Evolutionary conservation across 2,888 invertebrate species (phyloP).

Genomic region (Formica aserva): DNA sequence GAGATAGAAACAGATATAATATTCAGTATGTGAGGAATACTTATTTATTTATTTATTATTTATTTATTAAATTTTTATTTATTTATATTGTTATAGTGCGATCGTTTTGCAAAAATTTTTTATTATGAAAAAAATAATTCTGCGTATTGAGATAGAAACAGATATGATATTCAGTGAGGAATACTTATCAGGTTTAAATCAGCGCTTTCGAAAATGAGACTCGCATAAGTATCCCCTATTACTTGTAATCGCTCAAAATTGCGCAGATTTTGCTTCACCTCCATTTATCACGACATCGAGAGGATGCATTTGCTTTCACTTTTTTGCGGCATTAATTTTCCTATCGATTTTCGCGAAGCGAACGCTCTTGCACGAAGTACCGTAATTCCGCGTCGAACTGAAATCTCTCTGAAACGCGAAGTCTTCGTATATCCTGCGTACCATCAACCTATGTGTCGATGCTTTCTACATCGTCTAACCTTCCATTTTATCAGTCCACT

Average conservation of each 20-base stretch:
- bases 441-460: background rate
- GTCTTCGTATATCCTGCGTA: background rate
- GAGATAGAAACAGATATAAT: background rate
- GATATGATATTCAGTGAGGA: background rate
- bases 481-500: constrained; percentile 35
- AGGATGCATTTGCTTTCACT: constrained; percentile 1
- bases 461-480: constrained; percentile 29
- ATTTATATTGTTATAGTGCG: background rate
- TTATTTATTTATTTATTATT: background rate
- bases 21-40: background rate
- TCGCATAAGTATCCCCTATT: background rate
- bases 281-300: constrained; percentile 30
- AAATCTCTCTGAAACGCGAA: background rate
- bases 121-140: background rate
- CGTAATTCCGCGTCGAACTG: constrained; percentile 3
- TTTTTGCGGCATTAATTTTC: constrained; percentile 27
- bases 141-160: background rate
- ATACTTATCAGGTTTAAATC: constrained; percentile 2
- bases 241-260: constrained; percentile 4
- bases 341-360: constrained; percentile 12
- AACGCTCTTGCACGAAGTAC: background rate
- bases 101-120: background rate
- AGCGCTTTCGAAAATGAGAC: background rate
- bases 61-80: background rate
- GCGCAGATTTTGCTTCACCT: background rate